A percentile compares a stretch with the other conserved stretches of the same genome.
phyloP scores from a whole-genome alignment of 2,888 invertebrate genomes.

The Chaetoderma sp. region DNA sequence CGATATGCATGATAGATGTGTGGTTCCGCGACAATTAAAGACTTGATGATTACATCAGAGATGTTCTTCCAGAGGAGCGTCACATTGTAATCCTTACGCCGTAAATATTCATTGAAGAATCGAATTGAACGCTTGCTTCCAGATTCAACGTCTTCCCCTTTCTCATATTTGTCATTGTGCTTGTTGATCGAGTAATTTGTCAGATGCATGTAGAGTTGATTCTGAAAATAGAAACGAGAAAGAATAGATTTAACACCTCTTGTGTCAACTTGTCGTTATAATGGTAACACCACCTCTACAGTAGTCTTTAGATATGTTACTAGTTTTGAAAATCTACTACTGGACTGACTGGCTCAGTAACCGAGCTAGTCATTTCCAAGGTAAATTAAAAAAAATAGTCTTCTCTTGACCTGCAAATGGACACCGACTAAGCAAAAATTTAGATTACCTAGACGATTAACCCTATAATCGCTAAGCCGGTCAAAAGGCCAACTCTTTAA shows the following conservation, averaged over 20 bases:
- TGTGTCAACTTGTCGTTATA: no score
- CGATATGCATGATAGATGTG: constrained; percentile 68
- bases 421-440: no score
- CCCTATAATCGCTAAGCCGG: no score
- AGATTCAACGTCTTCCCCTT: constrained; percentile 54
- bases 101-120: constrained; percentile 66
- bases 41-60: constrained; percentile 67
- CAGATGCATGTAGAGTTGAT: constrained; percentile 68
- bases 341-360: no score
- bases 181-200: constrained; percentile 71
- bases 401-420: no score
- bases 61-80: constrained; percentile 65
- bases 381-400: no score
- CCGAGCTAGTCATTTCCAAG: no score
- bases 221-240: constrained; percentile 49
- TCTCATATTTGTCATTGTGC: constrained; percentile 67
- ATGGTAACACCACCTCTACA: background rate
- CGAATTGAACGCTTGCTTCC: constrained; percentile 68
- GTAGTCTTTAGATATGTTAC: no score
- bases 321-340: no score
- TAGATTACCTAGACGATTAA: no score
- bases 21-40: constrained; percentile 65
- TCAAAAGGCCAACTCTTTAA: no score
- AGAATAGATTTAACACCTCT: no score
- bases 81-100: constrained; percentile 63